phyloP scores from a whole-genome alignment of 1,140 invertebrate species.

The Calycopis cecrops region DNA sequence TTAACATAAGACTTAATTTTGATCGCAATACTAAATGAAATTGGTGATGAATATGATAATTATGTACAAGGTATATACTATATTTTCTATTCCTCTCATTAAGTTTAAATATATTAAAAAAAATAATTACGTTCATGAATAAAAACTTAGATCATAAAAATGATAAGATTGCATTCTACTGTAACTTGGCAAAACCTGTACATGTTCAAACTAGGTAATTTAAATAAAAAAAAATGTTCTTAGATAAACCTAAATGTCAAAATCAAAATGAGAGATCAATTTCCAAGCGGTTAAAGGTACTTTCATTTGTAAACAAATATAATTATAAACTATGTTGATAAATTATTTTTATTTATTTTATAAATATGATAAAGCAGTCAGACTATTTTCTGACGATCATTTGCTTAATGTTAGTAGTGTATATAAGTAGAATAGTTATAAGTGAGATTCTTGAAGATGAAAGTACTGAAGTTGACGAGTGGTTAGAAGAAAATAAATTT shows the following conservation, averaged over 20 bases:
- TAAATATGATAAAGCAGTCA: slow-evolving; percentile 43
- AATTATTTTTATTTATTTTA: not conserved
- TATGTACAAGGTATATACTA: no score
- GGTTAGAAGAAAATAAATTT: slow-evolving; percentile 82
- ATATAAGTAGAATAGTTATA: slow-evolving; percentile 46
- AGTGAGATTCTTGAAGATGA: slow-evolving; percentile 70
- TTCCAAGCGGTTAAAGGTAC: not conserved
- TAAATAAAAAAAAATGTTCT: no score
- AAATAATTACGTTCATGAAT: no score
- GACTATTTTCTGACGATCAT: slow-evolving; percentile 47
- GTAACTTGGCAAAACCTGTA: no score
- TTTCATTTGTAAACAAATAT: slow-evolving; percentile 6
- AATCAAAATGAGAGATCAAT: not conserved
- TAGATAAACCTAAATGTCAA: not conserved
- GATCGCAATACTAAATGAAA: no score
- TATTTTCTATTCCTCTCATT: no score
- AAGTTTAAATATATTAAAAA: no score
- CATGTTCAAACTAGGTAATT: no score
- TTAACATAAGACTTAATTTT: no score
- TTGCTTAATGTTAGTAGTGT: slow-evolving; percentile 49
- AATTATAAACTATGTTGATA: not conserved
- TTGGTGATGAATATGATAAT: no score
- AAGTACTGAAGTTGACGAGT: slow-evolving; percentile 79
- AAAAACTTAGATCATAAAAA: no score
- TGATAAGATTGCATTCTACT: no score